Evolutionary conservation across 2,113 vertebrate species (phyloP).

Genomic region (Anser cygnoides): DNA sequence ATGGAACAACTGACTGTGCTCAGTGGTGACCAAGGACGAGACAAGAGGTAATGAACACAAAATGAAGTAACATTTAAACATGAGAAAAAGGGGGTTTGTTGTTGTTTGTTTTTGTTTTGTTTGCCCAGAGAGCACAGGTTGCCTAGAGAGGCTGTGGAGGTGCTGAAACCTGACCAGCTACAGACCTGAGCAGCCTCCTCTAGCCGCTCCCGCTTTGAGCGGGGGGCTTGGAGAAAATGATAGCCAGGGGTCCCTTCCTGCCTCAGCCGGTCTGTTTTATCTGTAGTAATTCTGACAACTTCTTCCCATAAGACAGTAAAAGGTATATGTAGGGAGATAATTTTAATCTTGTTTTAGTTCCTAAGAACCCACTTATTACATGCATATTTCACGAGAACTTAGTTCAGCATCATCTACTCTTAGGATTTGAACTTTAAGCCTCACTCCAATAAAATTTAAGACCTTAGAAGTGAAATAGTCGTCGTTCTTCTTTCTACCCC

Average conservation of each 20-base stretch:
- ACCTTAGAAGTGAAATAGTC: neutral
- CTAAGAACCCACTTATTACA: neutral
- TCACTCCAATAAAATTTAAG: neutral
- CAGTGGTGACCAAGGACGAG: neutral
- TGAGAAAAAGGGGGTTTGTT: neutral
- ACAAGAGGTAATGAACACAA: neutral
- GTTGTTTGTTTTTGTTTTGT: neutral
- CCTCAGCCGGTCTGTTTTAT: neutral
- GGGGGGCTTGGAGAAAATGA: fast-evolving
- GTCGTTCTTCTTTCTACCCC: neutral
- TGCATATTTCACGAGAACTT: neutral
- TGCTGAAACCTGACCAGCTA: neutral
- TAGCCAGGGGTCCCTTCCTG: neutral
- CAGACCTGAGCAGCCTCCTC: neutral
- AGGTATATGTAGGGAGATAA: neutral
- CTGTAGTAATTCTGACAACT: neutral
- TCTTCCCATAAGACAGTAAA: neutral
- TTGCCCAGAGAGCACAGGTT: neutral
- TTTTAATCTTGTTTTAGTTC: neutral
- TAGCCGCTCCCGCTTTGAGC: neutral
- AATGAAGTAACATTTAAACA: neutral
- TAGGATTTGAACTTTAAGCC: neutral
- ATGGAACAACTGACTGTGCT: neutral
- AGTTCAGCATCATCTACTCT: neutral
- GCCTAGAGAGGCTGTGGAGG: neutral